Base-by-base conservation (phyloP, 2,797 vertebrate species). In the Trichosurus vulpecula region DNA sequence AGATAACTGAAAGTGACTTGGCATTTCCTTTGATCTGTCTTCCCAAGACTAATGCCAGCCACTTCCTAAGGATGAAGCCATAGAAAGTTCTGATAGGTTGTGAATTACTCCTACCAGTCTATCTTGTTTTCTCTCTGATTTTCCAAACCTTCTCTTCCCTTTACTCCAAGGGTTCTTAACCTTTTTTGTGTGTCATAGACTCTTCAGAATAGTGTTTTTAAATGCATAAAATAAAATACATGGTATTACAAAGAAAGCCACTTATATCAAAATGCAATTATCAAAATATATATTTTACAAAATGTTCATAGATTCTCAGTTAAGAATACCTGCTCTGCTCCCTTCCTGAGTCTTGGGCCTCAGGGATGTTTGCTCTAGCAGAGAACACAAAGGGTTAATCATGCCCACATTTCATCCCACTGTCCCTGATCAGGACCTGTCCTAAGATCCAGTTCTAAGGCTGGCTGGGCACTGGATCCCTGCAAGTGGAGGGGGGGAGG, bases 401-500 rank as follows among this genome's bases (percentile, higher is more conserved):
- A 27, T 87, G 25, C 41, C 9, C 74, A 27, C 74, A 27, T 87
- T 51, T 87, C 41, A 87, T 1, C 30, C n/a, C 25, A 91, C 54
- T 14, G 47, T 29, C 6, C 51, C 10, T 92, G 92, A 54, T 51
- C 54, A 90, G 57, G 54, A 55, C 55, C 54, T 9, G 2, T 54
- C 94, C 90, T 66, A 27, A 74, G 52, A 90, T 51, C 66, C 52
- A 61, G 92, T 92, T 74, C 94, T 56, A 89, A 94, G 87, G 58
- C 90, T 92, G 90, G 11, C 41, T 16, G 53, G 47, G 96, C 74
- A 74, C 94, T 90, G 55, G 90, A 54, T 92, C 47, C 91, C 58
- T 95, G 90, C 90, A 41, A 91, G 94, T 92, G 93, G 52, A 54
- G 2, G 52, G 74, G 90, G 54, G 57, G 95, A 92, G 61, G 89